Base-by-base conservation (phyloP, 1,140 invertebrate genomes). In the Scaptomyza graminum region DNA sequence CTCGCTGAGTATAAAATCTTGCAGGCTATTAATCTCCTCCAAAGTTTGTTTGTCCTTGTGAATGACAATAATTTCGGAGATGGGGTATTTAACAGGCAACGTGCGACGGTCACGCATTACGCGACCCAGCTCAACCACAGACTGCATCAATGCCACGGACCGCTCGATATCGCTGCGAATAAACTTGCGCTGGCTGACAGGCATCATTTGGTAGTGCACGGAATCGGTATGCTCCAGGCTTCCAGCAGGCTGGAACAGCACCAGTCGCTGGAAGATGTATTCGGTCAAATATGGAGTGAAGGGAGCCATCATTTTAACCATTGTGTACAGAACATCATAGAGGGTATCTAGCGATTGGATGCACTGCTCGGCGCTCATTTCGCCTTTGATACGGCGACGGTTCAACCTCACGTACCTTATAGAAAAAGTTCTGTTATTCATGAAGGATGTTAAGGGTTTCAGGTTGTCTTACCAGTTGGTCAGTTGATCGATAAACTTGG, bases 281-380 rank as follows among this genome's bases (percentile, higher is more conserved):
- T 99, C 99, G 13, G 98, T 97, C 13, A 99, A 93, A 92, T 99
- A 99, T 1, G 99, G 99, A 4, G 98, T 99, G 92, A 99, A 99
- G 0, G 99, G 98, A 5, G 99, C 96, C 95, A 99, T 99, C 43
- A 99, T 95, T 78, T 96, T 94, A 0, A 96, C 95, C 95, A 99
- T 98, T 51, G 96, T 95, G 76, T 96, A 96, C 9, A 99, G 91
- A 1, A 99, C 97, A 77, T 94, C 94, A 91, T 96, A 98, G 0
- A 99, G 93, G 0, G 98, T 98, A 63, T 96, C 95, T 25, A 99
- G 92, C 0, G 98, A 97, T 46, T 95, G 93, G 51, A 95, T 93
- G 85, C 97, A 98, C 87, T 99, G 98, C 12, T 94, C 93, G 2
- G 94, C 93, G 22, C 94, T 94, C 76, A 92, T 93, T 90, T 99